These are phyloP conservation scores for Leptogaster cylindrica DNA, from an alignment of 2,888 invertebrate genomes.

Conservation along the genomic window DNA sequence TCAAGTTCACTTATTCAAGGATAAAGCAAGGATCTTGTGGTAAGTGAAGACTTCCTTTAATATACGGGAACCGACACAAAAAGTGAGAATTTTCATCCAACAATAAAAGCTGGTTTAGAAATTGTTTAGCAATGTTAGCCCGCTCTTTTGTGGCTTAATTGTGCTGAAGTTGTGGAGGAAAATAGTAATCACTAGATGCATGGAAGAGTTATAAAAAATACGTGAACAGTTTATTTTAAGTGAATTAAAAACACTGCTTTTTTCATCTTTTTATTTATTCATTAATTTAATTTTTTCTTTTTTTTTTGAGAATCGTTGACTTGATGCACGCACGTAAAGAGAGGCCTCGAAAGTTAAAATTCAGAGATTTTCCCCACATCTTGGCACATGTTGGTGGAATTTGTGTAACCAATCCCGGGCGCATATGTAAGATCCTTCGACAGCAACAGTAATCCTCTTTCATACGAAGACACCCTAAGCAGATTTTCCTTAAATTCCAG, in stretches of 20 bases:
- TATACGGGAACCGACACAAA: conserved; percentile 13
- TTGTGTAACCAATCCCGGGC: conserved; percentile 22
- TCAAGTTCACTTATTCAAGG: conserved; percentile 7
- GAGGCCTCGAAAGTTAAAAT: too few species aligned
- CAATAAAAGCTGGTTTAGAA: conserved; percentile 4
- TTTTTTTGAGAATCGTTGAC: too few species aligned
- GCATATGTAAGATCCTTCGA: conserved; percentile 8
- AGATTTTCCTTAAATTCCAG: conserved; percentile 2
- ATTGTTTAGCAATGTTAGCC: conserved; percentile 13
- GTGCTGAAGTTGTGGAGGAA: conserved; percentile 7
- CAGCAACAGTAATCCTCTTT: conserved; percentile 21
- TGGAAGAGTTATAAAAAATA: not conserved
- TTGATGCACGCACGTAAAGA: too few species aligned
- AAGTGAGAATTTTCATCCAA: conserved; percentile 14
- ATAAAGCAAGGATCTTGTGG: conserved; percentile 3
- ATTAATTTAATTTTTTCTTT: too few species aligned
- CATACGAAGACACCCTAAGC: conserved; percentile 2
- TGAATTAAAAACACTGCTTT: conserved; percentile 10
- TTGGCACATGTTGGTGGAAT: too few species aligned
- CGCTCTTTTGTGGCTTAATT: conserved; percentile 21
- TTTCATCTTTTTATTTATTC: conserved; percentile 10
- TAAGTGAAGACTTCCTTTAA: not conserved
- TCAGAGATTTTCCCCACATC: too few species aligned
- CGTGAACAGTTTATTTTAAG: conserved; percentile 3
- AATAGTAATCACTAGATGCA: not conserved